Percentiles rank a stretch among this genome's conserved stretches.
Evolutionary conservation across 2,888 invertebrate genomes (phyloP).

Genomic region (Standfussiana lucernea): DNA sequence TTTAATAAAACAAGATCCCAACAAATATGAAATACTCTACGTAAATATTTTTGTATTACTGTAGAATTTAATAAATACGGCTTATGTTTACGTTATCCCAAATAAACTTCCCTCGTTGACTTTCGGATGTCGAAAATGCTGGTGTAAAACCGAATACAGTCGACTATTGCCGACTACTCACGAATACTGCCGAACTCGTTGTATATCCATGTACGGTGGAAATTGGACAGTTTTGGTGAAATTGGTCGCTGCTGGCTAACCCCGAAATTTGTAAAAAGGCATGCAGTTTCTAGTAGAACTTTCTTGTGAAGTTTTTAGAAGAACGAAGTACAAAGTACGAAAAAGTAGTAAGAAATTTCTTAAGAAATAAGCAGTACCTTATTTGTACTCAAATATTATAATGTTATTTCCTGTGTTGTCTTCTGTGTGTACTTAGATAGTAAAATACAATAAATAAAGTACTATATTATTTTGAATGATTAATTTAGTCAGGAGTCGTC

Average conservation of each 20-base stretch:
- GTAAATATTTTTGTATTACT: slow-evolving; percentile 22
- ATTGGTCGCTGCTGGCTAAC: background rate
- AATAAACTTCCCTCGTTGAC: slow-evolving; percentile 31
- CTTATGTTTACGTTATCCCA: slow-evolving; percentile 22
- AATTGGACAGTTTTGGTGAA: slow-evolving; percentile 1
- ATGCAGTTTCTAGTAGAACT: background rate
- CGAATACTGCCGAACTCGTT: background rate
- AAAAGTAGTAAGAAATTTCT: too few relatives aligned
- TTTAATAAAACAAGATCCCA: background rate
- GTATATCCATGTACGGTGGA: background rate
- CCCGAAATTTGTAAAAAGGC: background rate
- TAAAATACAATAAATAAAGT: too few relatives aligned
- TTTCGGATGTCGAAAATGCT: background rate
- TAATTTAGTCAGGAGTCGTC: background rate
- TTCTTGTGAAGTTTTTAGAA: background rate
- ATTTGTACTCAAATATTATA: too few relatives aligned
- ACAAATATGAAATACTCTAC: background rate
- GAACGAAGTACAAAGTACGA: too few relatives aligned
- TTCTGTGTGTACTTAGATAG: too few relatives aligned
- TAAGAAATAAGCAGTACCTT: too few relatives aligned
- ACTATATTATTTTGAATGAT: background rate
- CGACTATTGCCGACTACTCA: slow-evolving; percentile 1
- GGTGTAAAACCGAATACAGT: background rate
- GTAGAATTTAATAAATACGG: slow-evolving; percentile 38
- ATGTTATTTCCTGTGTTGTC: too few relatives aligned